phyloP scores from a whole-genome alignment of 2,888 invertebrate species.

The Marronus borbonicus region DNA sequence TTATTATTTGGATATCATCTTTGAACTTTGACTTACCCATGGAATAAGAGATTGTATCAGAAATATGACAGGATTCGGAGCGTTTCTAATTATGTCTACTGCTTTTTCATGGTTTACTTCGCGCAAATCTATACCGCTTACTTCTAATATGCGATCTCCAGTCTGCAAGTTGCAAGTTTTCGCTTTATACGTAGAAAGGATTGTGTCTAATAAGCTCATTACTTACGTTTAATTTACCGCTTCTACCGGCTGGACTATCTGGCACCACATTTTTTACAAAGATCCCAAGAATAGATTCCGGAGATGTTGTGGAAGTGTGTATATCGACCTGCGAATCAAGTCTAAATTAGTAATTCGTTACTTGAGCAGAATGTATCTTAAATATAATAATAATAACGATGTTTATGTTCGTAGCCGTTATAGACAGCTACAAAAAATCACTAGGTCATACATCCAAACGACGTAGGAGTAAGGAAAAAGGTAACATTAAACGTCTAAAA shows the following conservation, averaged over 20 bases:
- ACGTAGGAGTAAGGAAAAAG: too few relatives aligned
- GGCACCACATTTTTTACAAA: slow-evolving; percentile 98
- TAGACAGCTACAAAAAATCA: too few relatives aligned
- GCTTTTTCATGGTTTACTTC: slow-evolving; percentile 95
- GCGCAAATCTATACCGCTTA: slow-evolving; percentile 92
- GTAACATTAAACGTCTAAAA: too few relatives aligned
- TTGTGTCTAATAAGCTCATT: not conserved
- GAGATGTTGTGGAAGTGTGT: slow-evolving; percentile 75
- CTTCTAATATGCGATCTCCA: slow-evolving; percentile 91
- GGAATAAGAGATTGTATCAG: slow-evolving; percentile 88
- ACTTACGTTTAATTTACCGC: slow-evolving; percentile 87
- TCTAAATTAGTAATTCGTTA: not conserved
- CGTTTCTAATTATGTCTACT: slow-evolving; percentile 93
- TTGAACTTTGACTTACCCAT: slow-evolving; percentile 76
- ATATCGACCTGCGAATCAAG: slow-evolving; percentile 78
- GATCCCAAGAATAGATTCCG: slow-evolving; percentile 88
- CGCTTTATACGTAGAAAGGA: not conserved
- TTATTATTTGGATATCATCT: not conserved
- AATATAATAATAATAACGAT: too few relatives aligned
- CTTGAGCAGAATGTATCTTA: too few relatives aligned
- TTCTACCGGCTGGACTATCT: slow-evolving; percentile 93
- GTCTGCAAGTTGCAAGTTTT: slow-evolving; percentile 73
- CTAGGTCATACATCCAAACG: too few relatives aligned
- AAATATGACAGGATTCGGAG: slow-evolving; percentile 90
- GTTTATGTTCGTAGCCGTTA: too few relatives aligned